These are phyloP conservation scores for Odontomachus brunneus DNA, from an alignment of 1,140 invertebrate genomes.

Conservation along the genomic window DNA sequence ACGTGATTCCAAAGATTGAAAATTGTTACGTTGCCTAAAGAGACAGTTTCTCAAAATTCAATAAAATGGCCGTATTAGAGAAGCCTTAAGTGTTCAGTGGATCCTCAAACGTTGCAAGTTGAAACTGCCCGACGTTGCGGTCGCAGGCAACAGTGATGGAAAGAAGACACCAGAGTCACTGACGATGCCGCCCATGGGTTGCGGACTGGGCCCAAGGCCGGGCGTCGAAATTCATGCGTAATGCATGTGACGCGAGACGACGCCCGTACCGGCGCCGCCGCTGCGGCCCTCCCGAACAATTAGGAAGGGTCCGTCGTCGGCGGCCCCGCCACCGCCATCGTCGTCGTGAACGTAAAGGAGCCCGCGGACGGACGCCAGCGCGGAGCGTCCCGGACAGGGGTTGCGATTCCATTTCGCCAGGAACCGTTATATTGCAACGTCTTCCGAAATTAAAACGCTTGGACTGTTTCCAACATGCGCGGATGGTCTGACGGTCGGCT, in stretches of 20 bases:
- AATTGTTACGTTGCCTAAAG: too few relatives aligned
- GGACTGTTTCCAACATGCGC: constrained; percentile 70
- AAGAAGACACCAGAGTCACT: neutral
- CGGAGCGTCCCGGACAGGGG: constrained; percentile 58
- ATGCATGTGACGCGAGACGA: constrained; percentile 69
- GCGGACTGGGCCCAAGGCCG: constrained; percentile 38
- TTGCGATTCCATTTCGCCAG: constrained; percentile 76
- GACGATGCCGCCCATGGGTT: neutral
- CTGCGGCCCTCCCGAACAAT: constrained; percentile 79
- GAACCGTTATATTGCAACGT: constrained; percentile 81
- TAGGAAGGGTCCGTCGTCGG: constrained; percentile 72
- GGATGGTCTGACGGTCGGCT: constrained; percentile 5
- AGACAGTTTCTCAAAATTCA: too few relatives aligned
- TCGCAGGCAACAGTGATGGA: too few relatives aligned
- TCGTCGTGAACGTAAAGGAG: constrained; percentile 48
- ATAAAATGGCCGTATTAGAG: too few relatives aligned
- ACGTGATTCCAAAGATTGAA: too few relatives aligned
- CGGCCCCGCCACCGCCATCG: neutral
- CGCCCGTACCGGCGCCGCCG: constrained; percentile 36
- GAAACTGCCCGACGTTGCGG: too few relatives aligned
- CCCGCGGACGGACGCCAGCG: constrained; percentile 30
- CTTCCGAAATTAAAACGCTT: constrained; percentile 77
- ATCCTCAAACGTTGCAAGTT: too few relatives aligned
- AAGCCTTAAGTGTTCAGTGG: too few relatives aligned
- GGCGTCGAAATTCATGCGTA: constrained; percentile 75